Conservation (phyloP, 2,888 invertebrate genomes). For the Andrena camellia region DNA sequence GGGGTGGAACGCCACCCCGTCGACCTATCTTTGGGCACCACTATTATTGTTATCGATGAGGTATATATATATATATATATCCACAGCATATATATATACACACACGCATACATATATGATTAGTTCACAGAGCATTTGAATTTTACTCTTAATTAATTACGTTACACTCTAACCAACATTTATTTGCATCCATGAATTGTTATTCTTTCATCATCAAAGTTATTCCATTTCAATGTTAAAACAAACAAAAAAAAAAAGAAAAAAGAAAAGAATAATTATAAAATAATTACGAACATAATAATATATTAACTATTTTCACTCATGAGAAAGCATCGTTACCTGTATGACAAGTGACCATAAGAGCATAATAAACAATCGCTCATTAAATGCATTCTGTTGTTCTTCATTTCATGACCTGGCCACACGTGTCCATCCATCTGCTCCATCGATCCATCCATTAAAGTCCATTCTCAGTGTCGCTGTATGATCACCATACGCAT, state of each 20-base stretch:
- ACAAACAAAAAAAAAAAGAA: constrained; percentile 73
- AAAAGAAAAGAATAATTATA: constrained; percentile 23
- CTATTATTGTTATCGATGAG: constrained; percentile 66
- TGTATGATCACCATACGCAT: constrained; percentile 71
- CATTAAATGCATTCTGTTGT: constrained; percentile 86
- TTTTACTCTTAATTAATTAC: constrained; percentile 79
- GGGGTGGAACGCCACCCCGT: constrained; percentile 37
- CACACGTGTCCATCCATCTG: constrained; percentile 76
- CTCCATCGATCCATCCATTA: constrained; percentile 69
- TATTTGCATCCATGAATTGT: constrained; percentile 84
- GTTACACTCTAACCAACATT: constrained; percentile 84
- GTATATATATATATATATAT: constrained; percentile 55
- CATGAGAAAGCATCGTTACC: constrained; percentile 85
- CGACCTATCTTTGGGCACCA: constrained; percentile 67
- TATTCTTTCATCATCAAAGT: constrained; percentile 84
- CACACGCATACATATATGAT: constrained; percentile 29
- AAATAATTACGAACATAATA: constrained; percentile 79
- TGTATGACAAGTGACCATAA: constrained; percentile 86
- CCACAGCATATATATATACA: constrained; percentile 15
- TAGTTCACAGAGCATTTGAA: constrained; percentile 70
- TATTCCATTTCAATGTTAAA: constrained; percentile 85
- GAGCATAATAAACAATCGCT: constrained; percentile 86
- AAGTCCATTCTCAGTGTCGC: constrained; percentile 69
- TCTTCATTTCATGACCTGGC: constrained; percentile 85
- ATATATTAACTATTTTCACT: constrained; percentile 86